Percentiles rank a stretch among this genome's conserved stretches.
Evolutionary conservation across 2,797 vertebrate genomes (phyloP).

Genomic region (Tokudaia tokunoshimensis): DNA sequence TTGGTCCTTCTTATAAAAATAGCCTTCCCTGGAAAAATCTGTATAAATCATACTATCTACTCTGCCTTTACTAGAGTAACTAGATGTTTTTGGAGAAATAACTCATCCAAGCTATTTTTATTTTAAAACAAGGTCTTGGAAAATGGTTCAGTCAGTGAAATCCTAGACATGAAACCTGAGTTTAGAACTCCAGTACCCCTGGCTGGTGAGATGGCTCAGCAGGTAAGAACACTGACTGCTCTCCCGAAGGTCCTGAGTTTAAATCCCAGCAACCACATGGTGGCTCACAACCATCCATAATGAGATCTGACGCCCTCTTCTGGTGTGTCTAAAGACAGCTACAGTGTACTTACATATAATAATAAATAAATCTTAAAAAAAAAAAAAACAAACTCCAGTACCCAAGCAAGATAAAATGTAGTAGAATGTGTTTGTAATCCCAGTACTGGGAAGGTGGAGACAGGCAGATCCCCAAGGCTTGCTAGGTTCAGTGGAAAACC

Average conservation of each 20-base stretch:
- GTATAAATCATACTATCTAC: slow-evolving; percentile 6
- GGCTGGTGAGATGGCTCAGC: no score
- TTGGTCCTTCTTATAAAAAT: slow-evolving; percentile 6
- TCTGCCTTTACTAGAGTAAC: neutral
- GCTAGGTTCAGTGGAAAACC: neutral
- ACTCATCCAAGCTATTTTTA: neutral
- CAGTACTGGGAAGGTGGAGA: neutral
- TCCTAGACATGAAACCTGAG: neutral
- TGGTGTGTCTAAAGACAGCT: no score
- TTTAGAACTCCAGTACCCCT: neutral
- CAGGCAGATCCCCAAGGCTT: neutral
- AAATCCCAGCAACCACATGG: no score
- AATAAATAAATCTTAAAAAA: no score
- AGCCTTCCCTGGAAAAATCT: slow-evolving; percentile 21
- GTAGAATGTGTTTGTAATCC: neutral
- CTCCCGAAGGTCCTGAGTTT: no score
- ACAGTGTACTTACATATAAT: no score
- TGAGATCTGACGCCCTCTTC: no score
- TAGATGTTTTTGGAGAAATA: neutral
- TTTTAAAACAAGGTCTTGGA: neutral
- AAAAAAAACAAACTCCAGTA: no score
- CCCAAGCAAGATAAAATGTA: neutral
- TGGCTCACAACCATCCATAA: no score
- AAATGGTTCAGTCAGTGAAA: neutral
- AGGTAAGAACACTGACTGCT: no score